Conservation (phyloP, 2,113 vertebrate genomes). For the Spheniscus mendiculus region DNA sequence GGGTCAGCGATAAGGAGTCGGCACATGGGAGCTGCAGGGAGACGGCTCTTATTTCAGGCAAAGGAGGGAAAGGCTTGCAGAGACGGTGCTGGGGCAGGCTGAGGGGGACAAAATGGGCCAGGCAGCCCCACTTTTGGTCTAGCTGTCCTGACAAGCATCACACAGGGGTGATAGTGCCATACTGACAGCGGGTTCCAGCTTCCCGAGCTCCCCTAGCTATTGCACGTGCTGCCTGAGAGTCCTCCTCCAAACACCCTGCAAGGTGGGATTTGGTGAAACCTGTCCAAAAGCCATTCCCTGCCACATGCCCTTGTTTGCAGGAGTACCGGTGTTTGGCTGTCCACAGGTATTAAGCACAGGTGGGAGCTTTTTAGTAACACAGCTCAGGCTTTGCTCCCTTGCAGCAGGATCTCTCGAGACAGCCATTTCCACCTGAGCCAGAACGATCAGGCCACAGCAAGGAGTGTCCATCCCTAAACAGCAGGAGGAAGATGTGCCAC, state of each 20-base stretch:
- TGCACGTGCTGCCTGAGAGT: background rate
- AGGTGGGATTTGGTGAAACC: background rate
- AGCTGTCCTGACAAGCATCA: background rate
- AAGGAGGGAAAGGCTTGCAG: background rate
- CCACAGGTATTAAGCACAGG: fast-evolving
- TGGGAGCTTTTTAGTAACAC: background rate
- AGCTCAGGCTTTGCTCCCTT: background rate
- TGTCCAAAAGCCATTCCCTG: background rate
- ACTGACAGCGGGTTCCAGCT: fast-evolving
- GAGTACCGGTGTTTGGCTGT: background rate
- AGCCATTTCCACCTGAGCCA: background rate
- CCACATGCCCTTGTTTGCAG: background rate
- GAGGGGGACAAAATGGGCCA: background rate
- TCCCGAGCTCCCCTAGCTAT: fast-evolving
- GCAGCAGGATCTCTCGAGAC: background rate
- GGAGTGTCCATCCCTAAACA: background rate
- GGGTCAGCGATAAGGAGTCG: slow-evolving; percentile 48
- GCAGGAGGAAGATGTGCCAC: background rate
- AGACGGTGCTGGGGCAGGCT: background rate
- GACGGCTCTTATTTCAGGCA: slow-evolving; percentile 14
- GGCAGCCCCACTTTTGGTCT: background rate
- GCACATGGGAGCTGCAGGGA: slow-evolving; percentile 6
- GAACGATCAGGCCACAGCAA: background rate
- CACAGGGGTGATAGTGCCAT: background rate
- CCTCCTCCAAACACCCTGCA: background rate